phyloP scores from a whole-genome alignment of 1,140 invertebrate species.

The Drosophila fuyamai region DNA sequence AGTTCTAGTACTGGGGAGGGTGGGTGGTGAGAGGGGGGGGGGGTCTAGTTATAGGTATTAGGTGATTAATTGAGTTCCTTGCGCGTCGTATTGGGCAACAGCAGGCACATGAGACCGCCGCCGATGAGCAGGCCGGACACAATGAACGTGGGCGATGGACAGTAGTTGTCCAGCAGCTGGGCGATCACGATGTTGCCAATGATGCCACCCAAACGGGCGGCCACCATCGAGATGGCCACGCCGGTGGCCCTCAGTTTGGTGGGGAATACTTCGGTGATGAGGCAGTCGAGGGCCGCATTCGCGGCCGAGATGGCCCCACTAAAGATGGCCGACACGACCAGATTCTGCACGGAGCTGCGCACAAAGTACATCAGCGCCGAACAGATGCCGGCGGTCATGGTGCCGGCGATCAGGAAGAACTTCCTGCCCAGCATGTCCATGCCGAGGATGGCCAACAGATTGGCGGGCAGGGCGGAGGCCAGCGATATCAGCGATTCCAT shows the following conservation, averaged over 20 bases:
- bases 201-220: slow-evolving; percentile 92
- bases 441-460: slow-evolving; percentile 91
- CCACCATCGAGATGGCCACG: slow-evolving; percentile 94
- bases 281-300: slow-evolving; percentile 94
- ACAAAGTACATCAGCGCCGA: slow-evolving; percentile 94
- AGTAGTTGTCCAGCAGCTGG: slow-evolving; percentile 91
- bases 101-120: slow-evolving; percentile 92
- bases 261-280: slow-evolving; percentile 95
- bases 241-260: slow-evolving; percentile 93
- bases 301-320: slow-evolving; percentile 95
- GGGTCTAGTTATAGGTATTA: slow-evolving; percentile 2
- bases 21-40: not conserved
- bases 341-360: slow-evolving; percentile 91
- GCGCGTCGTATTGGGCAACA: slow-evolving; percentile 93
- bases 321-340: slow-evolving; percentile 93
- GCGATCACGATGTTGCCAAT: slow-evolving; percentile 95
- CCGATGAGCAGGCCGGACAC: slow-evolving; percentile 92
- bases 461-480: slow-evolving; percentile 92
- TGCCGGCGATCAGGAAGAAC: slow-evolving; percentile 95
- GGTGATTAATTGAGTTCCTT: slow-evolving; percentile 89
- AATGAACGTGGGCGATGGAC: slow-evolving; percentile 93
- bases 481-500: slow-evolving; percentile 94
- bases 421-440: slow-evolving; percentile 94
- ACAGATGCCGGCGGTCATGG: slow-evolving; percentile 92
- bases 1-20: not conserved